Conservation (phyloP, 2,797 vertebrate genomes). For the Cryptoblepharus egeriae region DNA sequence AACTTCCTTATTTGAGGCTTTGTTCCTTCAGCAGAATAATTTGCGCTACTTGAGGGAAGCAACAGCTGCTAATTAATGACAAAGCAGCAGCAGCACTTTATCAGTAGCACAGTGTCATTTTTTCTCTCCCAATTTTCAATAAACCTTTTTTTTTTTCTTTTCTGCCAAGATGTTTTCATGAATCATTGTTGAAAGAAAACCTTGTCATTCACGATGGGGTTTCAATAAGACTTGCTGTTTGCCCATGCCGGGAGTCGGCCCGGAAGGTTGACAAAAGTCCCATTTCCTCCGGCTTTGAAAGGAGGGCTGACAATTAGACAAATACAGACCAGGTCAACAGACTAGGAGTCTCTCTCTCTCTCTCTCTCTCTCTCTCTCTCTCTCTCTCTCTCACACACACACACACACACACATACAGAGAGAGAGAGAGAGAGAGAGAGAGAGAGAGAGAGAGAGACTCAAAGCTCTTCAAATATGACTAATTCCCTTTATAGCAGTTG, state of each 20-base stretch:
- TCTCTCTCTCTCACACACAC: background rate
- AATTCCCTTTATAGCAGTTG: background rate
- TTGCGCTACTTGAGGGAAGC: slow-evolving; percentile 74
- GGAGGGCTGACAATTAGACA: background rate
- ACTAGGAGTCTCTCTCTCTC: background rate
- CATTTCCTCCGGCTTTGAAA: slow-evolving; percentile 2
- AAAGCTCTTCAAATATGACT: background rate
- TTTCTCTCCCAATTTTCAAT: slow-evolving; percentile 54
- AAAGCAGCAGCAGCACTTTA: slow-evolving; percentile 70
- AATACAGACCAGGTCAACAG: slow-evolving; percentile 7
- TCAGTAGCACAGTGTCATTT: slow-evolving; percentile 65
- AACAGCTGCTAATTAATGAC: slow-evolving; percentile 76
- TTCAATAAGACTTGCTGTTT: slow-evolving; percentile 7
- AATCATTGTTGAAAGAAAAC: slow-evolving; percentile 51
- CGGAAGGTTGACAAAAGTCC: background rate
- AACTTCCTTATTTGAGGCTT: slow-evolving; percentile 73
- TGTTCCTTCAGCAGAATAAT: slow-evolving; percentile 71
- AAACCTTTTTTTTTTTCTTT: slow-evolving; percentile 4
- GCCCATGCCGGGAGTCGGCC: background rate
- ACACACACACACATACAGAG: too few species aligned
- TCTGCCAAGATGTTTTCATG: slow-evolving; percentile 57
- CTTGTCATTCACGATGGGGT: slow-evolving; percentile 46
- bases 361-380: background rate
- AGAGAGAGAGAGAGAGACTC: too few species aligned
- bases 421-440: too few species aligned